Percentiles rank a stretch among this genome's conserved stretches.
These are phyloP conservation scores for Drosophila yakuba DNA, from an alignment of 1,140 invertebrate genomes.

Conservation along the genomic window DNA sequence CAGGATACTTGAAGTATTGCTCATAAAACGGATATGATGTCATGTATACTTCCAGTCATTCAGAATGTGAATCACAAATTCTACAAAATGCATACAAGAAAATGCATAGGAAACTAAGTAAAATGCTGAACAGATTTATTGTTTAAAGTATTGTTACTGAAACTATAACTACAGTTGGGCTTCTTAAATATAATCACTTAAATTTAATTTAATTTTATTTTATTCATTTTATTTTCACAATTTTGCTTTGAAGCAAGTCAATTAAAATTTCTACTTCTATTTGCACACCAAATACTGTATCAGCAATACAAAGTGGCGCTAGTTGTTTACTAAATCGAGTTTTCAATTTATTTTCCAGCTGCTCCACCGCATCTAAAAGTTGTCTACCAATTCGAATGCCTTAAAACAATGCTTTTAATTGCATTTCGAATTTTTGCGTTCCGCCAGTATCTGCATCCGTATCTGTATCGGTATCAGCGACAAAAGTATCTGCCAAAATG, in stretches of 20 bases:
- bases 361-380: slow-evolving; percentile 9
- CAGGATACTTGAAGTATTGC: neutral
- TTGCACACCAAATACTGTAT: slow-evolving; percentile 1
- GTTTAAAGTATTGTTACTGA: too few species aligned
- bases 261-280: slow-evolving; percentile 8
- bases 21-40: too few species aligned
- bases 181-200: too few species aligned
- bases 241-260: neutral
- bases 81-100: too few species aligned
- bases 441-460: slow-evolving; percentile 8
- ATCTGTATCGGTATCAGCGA: slow-evolving; percentile 7
- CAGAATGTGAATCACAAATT: too few species aligned
- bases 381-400: slow-evolving; percentile 30
- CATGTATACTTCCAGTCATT: too few species aligned
- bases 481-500: slow-evolving; percentile 32
- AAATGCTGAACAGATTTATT: too few species aligned
- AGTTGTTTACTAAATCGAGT: slow-evolving; percentile 3
- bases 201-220: too few species aligned
- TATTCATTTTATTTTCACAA: too few species aligned
- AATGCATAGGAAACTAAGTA: too few species aligned
- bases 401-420: slow-evolving; percentile 37
- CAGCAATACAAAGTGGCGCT: neutral
- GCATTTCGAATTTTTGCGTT: slow-evolving; percentile 42
- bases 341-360: neutral
- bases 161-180: too few species aligned